Percentiles rank a stretch among this genome's conserved stretches.
Conservation (phyloP, 1,140 invertebrate species). For the Magallana ariakensis region DNA sequence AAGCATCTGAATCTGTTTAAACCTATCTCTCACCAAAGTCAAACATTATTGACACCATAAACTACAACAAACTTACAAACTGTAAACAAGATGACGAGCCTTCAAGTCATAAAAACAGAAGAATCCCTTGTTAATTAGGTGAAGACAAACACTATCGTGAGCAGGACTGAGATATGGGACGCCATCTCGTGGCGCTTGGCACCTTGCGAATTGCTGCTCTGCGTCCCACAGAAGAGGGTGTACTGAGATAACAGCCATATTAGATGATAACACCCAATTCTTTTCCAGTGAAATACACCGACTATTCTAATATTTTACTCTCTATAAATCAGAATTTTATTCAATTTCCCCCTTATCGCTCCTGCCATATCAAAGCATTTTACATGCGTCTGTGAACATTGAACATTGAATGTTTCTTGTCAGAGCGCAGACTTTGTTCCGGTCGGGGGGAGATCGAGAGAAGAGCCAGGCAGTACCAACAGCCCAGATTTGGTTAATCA, state of each 20-base stretch:
- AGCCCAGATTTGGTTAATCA: neutral
- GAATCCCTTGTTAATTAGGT: neutral
- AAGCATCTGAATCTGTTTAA: too few relatives aligned
- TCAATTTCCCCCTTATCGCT: neutral
- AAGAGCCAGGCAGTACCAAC: neutral
- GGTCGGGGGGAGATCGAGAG: neutral
- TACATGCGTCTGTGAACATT: neutral
- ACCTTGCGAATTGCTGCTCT: neutral
- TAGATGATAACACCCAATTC: neutral
- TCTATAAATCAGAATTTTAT: constrained; percentile 1
- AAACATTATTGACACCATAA: too few relatives aligned
- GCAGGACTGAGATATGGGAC: neutral
- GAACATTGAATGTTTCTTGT: neutral
- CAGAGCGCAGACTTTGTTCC: neutral
- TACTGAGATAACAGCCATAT: neutral
- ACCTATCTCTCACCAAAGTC: too few relatives aligned
- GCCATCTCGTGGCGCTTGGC: neutral
- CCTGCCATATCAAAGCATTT: neutral
- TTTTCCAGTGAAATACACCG: neutral
- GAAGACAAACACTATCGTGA: neutral
- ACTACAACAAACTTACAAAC: neutral
- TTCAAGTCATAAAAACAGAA: neutral
- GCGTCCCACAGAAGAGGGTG: neutral
- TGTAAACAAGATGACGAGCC: constrained; percentile 1
- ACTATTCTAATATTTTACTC: constrained; percentile 11